Evolutionary conservation across 1,140 invertebrate genomes (phyloP).

Genomic region (Drosophila varians): DNA sequence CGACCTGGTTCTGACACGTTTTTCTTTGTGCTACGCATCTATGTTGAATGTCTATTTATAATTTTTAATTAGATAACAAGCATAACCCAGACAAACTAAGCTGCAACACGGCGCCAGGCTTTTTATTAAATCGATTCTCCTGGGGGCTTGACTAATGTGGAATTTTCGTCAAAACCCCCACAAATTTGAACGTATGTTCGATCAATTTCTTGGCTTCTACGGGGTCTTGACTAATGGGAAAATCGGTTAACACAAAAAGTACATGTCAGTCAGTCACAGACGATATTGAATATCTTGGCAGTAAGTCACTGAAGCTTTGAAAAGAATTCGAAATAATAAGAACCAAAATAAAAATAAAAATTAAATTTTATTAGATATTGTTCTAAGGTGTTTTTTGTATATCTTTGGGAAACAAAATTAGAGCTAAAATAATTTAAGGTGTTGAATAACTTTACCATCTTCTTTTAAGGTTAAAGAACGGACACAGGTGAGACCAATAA

Average conservation of each 20-base stretch:
- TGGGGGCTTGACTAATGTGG: slow-evolving; percentile 20
- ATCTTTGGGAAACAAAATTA: too few relatives aligned
- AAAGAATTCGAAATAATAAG: too few relatives aligned
- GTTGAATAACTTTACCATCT: too few relatives aligned
- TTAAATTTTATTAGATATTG: too few relatives aligned
- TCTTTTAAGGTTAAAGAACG: too few relatives aligned
- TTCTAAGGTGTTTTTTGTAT: too few relatives aligned
- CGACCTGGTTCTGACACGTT: not conserved
- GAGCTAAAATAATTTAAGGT: too few relatives aligned
- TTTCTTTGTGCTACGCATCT: slow-evolving; percentile 40
- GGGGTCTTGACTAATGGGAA: not conserved
- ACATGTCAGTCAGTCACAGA: not conserved
- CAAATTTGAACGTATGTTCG: not conserved
- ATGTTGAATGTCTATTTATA: slow-evolving; percentile 45
- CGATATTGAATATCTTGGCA: not conserved
- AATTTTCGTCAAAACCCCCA: not conserved
- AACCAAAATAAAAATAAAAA: not conserved
- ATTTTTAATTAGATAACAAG: slow-evolving; percentile 67
- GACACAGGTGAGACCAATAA: too few relatives aligned
- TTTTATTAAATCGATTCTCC: slow-evolving; percentile 5
- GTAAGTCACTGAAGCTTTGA: not conserved
- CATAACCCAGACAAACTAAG: slow-evolving; percentile 47
- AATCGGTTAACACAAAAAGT: not conserved
- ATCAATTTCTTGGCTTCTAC: not conserved
- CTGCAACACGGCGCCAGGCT: slow-evolving; percentile 6